A percentile compares a stretch with the other conserved stretches of the same genome.
These are phyloP conservation scores for Erythrocercus mccallii DNA, from an alignment of 2,113 vertebrate species.

Conservation along the genomic window DNA sequence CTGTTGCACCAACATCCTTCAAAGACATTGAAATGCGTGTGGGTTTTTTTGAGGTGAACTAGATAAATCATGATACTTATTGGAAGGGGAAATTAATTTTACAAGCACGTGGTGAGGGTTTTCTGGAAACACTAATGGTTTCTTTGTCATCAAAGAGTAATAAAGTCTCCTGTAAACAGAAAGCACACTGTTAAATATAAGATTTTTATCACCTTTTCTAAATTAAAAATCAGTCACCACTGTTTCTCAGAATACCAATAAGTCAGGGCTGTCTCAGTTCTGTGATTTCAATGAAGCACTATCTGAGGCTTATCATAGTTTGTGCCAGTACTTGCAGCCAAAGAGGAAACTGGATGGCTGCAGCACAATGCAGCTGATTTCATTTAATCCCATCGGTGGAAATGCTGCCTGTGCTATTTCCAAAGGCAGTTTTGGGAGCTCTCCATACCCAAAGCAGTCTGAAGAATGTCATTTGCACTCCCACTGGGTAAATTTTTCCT, in stretches of 20 bases:
- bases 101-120: neutral
- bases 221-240: slow-evolving; percentile 34
- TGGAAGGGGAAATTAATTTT: slow-evolving; percentile 14
- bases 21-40: neutral
- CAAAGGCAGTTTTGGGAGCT: slow-evolving; percentile 40
- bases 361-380: slow-evolving; percentile 44
- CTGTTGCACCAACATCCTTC: neutral
- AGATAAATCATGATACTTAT: neutral
- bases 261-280: slow-evolving; percentile 21
- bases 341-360: slow-evolving; percentile 51
- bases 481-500: neutral
- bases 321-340: slow-evolving; percentile 42
- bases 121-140: neutral
- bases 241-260: slow-evolving; percentile 35
- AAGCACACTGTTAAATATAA: neutral
- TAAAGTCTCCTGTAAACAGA: slow-evolving; percentile 22
- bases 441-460: slow-evolving; percentile 14
- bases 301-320: slow-evolving; percentile 37
- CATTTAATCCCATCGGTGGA: slow-evolving; percentile 40
- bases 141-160: slow-evolving; percentile 16
- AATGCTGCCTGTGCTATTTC: slow-evolving; percentile 25
- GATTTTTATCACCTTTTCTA: slow-evolving; percentile 44
- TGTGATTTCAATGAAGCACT: slow-evolving; percentile 22
- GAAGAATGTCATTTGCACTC: slow-evolving; percentile 15
- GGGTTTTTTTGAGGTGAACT: neutral